Percentiles rank a stretch among this genome's conserved stretches.
These are phyloP conservation scores for Plecturocebus donacophilus DNA, from an alignment of 2,113 vertebrate species.

Conservation along the genomic window DNA sequence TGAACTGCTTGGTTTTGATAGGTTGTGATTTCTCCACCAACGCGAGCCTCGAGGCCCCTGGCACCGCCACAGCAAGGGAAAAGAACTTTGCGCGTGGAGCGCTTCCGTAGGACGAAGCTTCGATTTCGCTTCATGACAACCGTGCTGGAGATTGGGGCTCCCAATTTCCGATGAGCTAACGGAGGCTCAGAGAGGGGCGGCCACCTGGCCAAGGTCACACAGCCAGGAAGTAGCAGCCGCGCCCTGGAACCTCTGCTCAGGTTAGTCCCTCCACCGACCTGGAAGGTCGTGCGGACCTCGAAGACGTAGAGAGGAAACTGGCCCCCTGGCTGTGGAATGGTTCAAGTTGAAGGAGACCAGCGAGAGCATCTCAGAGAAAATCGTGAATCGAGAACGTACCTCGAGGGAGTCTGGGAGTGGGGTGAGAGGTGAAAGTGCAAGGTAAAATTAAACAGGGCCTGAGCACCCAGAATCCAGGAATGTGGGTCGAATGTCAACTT, in stretches of 20 bases:
- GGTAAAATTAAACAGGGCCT: background rate
- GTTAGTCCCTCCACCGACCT: fast-evolving
- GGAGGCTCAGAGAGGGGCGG: background rate
- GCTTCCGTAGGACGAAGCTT: background rate
- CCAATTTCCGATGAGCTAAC: background rate
- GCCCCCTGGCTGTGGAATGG: background rate
- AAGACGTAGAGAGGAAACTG: background rate
- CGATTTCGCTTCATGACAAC: background rate
- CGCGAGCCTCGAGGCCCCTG: background rate
- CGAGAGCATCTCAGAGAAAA: background rate
- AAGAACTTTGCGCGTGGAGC: fast-evolving
- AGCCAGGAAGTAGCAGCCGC: background rate
- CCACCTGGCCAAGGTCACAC: background rate
- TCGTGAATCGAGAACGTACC: background rate
- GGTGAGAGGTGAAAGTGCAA: background rate
- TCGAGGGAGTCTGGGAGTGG: background rate
- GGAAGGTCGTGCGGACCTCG: background rate
- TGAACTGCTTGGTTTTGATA: background rate
- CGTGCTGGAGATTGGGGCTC: background rate
- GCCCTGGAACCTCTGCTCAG: background rate
- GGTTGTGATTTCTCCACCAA: background rate
- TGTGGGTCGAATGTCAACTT: background rate
- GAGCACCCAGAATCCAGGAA: background rate
- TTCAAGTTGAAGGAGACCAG: background rate
- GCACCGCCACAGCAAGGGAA: background rate